Evolutionary conservation across 2,113 vertebrate genomes (phyloP), one percentile per base, ranked within the genome.

Genomic region (Mustela nigripes): DNA sequence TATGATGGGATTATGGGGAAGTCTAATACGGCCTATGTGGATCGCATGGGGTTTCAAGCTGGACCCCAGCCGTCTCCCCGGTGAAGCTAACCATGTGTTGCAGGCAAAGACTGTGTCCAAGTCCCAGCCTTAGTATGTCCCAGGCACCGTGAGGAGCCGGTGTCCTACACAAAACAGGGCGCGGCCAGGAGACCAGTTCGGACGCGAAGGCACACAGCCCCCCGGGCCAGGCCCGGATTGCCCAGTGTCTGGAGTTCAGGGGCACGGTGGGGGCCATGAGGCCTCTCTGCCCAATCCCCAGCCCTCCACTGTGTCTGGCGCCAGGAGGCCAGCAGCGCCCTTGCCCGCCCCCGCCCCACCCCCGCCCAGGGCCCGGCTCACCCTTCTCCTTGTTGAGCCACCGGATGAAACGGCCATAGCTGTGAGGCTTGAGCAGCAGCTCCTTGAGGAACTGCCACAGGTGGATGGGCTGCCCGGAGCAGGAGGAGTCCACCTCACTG

Each of bases 371-470:
- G 6, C 11, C 39, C 28, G 19, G 2, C 98, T 98, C 94, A 99
- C 99, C 99, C 99, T 99, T 99, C 86, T 99, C 99, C 98, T 99
- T 99, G 98, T 99, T 99, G 97, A 99, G 99, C 99, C 99, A 99
- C 97, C 99, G 99, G 97, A 99, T 99, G 98, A 99, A 99, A 97
- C 99, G 99, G 50, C 99, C 99, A 0, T 99, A 99, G 98, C 98
- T 99, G 98, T 99, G 99, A 0, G 99, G 99, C 79, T 99, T 99
- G 93, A 99, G 99, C 81, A 99, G 99, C 60, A 99, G 99, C 97
- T 99, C 99, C 82, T 99, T 99, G 95, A 99, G 99, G 98, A 99
- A 99, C 98, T 99, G 99, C 99, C 99, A 99, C 45, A 99, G 99
- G 98, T 99, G 99, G 93, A 99, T 99, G 33, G 99, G 99, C 96